Percentiles rank a stretch among this genome's conserved stretches.
These are phyloP conservation scores for Galleria mellonella DNA, from an alignment of 1,140 invertebrate genomes.

Conservation along the genomic window DNA sequence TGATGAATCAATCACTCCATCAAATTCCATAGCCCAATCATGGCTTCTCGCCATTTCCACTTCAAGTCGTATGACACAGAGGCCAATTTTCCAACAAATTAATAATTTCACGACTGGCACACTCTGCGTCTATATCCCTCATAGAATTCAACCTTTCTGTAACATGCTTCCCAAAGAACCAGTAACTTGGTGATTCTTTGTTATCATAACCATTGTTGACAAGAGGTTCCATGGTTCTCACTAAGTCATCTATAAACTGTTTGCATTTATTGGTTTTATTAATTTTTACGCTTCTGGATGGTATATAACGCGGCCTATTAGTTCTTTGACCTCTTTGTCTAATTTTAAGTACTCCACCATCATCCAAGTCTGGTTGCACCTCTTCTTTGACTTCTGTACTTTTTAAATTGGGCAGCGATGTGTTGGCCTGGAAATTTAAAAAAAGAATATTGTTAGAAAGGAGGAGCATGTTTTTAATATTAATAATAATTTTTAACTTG, in stretches of 20 bases:
- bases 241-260: slow-evolving; percentile 41
- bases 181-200: slow-evolving; percentile 28
- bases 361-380: slow-evolving; percentile 23
- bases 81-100: slow-evolving; percentile 23
- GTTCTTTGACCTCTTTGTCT: slow-evolving; percentile 40
- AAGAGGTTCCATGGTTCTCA: slow-evolving; percentile 41
- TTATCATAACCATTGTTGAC: background rate
- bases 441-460: background rate
- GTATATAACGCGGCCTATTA: slow-evolving; percentile 26
- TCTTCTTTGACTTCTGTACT: slow-evolving; percentile 31
- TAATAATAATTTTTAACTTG: background rate
- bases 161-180: slow-evolving; percentile 54
- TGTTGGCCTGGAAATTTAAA: background rate
- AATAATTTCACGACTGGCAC: slow-evolving; percentile 39
- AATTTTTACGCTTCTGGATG: slow-evolving; percentile 16
- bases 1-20: no score
- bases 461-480: background rate
- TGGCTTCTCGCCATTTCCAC: no score
- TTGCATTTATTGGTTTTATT: slow-evolving; percentile 32
- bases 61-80: background rate
- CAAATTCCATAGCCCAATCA: no score
- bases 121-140: slow-evolving; percentile 39
- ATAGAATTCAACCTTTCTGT: slow-evolving; percentile 46
- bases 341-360: slow-evolving; percentile 22
- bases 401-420: slow-evolving; percentile 1